Conservation (phyloP, 2,797 vertebrate genomes). For the Phoeniculus purpureus region DNA sequence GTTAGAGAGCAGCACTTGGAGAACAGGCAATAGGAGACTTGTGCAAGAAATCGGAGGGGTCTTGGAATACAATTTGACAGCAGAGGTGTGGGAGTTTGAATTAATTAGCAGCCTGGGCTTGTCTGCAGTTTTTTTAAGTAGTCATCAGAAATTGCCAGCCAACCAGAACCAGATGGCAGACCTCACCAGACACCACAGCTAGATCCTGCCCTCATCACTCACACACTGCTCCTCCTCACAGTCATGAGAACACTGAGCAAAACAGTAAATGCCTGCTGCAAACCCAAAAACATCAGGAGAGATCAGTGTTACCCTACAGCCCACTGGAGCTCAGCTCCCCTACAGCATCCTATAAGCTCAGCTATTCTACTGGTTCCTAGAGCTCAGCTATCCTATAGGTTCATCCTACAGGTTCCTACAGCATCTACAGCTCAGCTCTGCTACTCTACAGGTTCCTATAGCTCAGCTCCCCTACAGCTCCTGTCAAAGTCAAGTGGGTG, state of each 20-base stretch:
- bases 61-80: not conserved
- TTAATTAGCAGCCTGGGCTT: not conserved
- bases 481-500: no score
- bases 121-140: not conserved
- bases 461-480: no score
- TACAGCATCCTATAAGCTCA: not conserved
- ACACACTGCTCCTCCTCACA: fast-evolving
- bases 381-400: not conserved
- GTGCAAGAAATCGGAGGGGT: not conserved
- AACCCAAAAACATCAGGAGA: not conserved
- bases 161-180: not conserved
- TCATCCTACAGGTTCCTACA: no score
- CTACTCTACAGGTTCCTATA: no score
- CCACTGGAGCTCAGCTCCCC: not conserved
- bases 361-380: not conserved
- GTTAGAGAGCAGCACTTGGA: not conserved
- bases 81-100: not conserved
- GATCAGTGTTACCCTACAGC: not conserved
- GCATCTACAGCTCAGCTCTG: no score
- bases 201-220: not conserved
- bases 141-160: not conserved
- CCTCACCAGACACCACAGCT: not conserved
- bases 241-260: fast-evolving
- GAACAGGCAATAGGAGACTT: not conserved
- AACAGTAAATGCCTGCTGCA: not conserved